Percentiles rank a stretch among this genome's conserved stretches.
Evolutionary conservation across 2,797 vertebrate genomes (phyloP).

Genomic region (Chelon auratus): DNA sequence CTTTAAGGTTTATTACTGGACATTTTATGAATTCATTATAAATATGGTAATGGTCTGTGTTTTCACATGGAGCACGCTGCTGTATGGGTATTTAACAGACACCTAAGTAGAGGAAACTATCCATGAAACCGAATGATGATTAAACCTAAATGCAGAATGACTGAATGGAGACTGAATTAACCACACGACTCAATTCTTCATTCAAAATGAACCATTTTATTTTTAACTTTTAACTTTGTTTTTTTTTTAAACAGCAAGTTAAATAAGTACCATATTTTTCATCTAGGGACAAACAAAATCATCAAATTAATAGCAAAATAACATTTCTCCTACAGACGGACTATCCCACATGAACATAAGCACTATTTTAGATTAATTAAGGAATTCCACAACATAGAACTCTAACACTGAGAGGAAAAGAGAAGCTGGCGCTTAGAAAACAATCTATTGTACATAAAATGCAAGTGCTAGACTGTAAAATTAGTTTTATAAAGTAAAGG

Average conservation of each 20-base stretch:
- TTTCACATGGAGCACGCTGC: too few species aligned
- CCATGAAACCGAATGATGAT: background rate
- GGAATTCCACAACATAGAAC: constrained; percentile 48
- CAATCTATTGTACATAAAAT: constrained; percentile 11
- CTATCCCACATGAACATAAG: constrained; percentile 45
- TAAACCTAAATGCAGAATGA: background rate
- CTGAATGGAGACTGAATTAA: constrained; percentile 26
- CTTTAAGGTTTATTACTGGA: too few species aligned
- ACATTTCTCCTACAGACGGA: constrained; percentile 24
- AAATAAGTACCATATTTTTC: constrained; percentile 40
- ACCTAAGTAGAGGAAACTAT: background rate
- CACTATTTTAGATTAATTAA: constrained; percentile 19
- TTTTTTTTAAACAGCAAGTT: constrained; percentile 48
- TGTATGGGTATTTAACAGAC: too few species aligned
- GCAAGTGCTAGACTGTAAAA: constrained; percentile 12
- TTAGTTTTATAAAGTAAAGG: constrained; percentile 9
- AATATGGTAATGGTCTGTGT: too few species aligned
- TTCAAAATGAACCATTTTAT: constrained; percentile 34
- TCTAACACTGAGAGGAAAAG: constrained; percentile 40
- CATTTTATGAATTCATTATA: too few species aligned
- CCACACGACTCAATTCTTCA: constrained; percentile 42
- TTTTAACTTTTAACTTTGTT: constrained; percentile 40
- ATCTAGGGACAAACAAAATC: constrained; percentile 27
- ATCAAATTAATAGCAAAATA: constrained; percentile 27
- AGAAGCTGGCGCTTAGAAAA: constrained; percentile 31